These are phyloP conservation scores for Dasypogon diadema DNA, from an alignment of 2,888 invertebrate genomes.

Conservation along the genomic window DNA sequence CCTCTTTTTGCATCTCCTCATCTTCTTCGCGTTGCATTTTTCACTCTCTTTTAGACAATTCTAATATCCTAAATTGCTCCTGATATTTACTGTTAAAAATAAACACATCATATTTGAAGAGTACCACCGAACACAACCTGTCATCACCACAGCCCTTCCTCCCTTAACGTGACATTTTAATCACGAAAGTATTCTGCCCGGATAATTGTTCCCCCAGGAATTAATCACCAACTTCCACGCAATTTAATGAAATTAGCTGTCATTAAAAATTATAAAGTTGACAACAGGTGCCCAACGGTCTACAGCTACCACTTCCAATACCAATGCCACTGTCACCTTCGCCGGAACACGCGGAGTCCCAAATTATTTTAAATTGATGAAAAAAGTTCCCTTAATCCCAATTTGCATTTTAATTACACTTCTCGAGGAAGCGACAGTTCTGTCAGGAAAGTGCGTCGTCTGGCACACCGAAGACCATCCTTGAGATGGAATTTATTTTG, in stretches of 20 bases:
- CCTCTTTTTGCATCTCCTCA: too few relatives aligned
- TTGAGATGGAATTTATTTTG: neutral
- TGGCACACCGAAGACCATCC: neutral
- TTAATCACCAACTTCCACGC: neutral
- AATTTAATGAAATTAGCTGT: neutral
- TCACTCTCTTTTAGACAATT: too few relatives aligned
- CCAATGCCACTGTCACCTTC: neutral
- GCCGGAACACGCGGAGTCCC: neutral
- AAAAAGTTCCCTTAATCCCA: neutral
- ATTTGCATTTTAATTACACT: constrained; percentile 1
- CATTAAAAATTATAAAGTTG: neutral
- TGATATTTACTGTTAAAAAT: too few relatives aligned
- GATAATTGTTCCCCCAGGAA: neutral
- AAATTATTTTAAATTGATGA: neutral
- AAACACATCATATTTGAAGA: too few relatives aligned
- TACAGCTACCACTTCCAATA: too few relatives aligned
- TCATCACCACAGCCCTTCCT: too few relatives aligned
- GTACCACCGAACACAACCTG: too few relatives aligned
- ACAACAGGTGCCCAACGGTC: neutral
- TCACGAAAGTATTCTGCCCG: too few relatives aligned
- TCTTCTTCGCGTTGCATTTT: too few relatives aligned
- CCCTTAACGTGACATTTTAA: too few relatives aligned
- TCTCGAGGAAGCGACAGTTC: neutral
- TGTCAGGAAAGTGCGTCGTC: neutral
- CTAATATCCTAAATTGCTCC: too few relatives aligned